These are phyloP conservation scores for Macrophya alboannulata DNA, from an alignment of 2,888 invertebrate species.

Conservation along the genomic window DNA sequence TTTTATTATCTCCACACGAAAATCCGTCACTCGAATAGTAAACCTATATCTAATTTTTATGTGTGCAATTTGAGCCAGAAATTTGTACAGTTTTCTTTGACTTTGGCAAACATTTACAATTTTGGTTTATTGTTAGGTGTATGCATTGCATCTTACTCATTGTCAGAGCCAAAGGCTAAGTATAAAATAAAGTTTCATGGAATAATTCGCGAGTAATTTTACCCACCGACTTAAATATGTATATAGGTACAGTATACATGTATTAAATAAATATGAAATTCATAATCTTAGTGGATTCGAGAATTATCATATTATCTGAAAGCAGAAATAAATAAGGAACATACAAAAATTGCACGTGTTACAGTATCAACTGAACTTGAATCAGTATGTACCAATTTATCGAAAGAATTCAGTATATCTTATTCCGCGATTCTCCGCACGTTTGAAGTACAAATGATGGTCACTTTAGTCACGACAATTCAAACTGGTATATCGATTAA, in stretches of 20 bases:
- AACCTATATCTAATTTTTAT: background rate
- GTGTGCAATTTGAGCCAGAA: background rate
- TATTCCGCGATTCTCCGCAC: background rate
- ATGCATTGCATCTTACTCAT: background rate
- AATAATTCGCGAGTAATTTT: slow-evolving; percentile 11
- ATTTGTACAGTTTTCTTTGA: background rate
- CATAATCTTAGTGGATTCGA: background rate
- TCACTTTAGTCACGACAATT: background rate
- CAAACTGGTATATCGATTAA: background rate
- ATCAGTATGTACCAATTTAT: background rate
- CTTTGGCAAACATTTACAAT: slow-evolving; percentile 12
- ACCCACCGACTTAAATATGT: background rate
- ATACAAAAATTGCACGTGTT: too few relatives aligned
- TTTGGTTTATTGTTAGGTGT: background rate
- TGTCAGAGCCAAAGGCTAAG: background rate
- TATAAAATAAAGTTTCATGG: background rate
- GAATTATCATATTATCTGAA: background rate
- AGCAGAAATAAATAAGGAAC: background rate
- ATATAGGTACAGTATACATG: too few relatives aligned
- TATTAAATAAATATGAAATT: too few relatives aligned
- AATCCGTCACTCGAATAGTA: background rate
- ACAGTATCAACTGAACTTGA: too few relatives aligned
- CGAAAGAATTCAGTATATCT: background rate
- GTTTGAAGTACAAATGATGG: too few relatives aligned
- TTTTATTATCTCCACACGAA: too few relatives aligned